A percentile compares a stretch with the other conserved stretches of the same genome.
phyloP scores from a whole-genome alignment of 2,888 invertebrate genomes.

The Thysanoteuthis rhombus region DNA sequence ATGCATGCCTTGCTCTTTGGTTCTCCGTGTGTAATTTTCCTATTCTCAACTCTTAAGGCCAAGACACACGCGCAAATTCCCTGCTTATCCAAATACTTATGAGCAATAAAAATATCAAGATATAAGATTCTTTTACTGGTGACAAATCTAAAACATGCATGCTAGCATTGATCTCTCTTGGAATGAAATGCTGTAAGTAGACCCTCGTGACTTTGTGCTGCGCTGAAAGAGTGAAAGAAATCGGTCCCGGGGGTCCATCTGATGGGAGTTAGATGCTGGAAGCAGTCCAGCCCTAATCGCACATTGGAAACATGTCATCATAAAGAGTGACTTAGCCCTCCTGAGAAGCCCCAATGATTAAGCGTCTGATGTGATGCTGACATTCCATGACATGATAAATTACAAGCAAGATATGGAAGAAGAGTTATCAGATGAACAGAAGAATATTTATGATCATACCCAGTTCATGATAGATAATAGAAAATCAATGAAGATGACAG shows the following conservation, averaged over 20 bases:
- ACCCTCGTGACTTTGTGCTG: slow-evolving; percentile 96
- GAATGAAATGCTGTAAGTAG: slow-evolving; percentile 95
- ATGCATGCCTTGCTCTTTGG: too few species aligned
- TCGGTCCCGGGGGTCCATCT: slow-evolving; percentile 69
- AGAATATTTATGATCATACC: slow-evolving; percentile 57
- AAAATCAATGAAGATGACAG: slow-evolving; percentile 81
- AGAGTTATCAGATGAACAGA: slow-evolving; percentile 90
- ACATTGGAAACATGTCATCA: slow-evolving; percentile 64
- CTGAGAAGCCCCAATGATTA: slow-evolving; percentile 90
- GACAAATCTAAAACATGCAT: slow-evolving; percentile 98
- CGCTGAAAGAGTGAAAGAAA: slow-evolving; percentile 94
- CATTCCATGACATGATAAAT: slow-evolving; percentile 94
- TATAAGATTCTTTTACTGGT: slow-evolving; percentile 97
- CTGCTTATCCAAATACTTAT: too few species aligned
- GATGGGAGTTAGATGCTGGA: slow-evolving; percentile 58
- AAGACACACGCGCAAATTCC: too few species aligned
- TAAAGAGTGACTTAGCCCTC: slow-evolving; percentile 82
- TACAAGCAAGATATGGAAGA: slow-evolving; percentile 94
- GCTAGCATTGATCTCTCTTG: slow-evolving; percentile 99
- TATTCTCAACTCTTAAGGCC: too few species aligned
- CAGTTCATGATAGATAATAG: slow-evolving; percentile 75
- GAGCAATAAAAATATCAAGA: too few species aligned
- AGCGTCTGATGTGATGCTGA: slow-evolving; percentile 91
- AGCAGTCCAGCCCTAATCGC: slow-evolving; percentile 46
- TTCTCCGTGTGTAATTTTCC: too few species aligned